Percentiles rank a stretch among this genome's conserved stretches.
Evolutionary conservation across 2,888 invertebrate genomes (phyloP).

Genomic region (Synergus laeviventris): DNA sequence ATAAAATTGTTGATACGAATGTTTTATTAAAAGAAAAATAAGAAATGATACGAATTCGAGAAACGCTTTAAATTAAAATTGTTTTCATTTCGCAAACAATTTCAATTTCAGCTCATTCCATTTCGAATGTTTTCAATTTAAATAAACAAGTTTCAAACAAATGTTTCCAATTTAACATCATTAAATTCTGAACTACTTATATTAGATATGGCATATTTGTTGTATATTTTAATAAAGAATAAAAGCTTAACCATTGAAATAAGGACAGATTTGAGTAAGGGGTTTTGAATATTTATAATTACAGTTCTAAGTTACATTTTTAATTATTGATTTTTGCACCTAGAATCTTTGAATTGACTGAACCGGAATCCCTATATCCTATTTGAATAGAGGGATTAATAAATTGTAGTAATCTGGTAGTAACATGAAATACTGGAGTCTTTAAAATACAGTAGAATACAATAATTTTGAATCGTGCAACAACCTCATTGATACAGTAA

Average conservation of each 20-base stretch:
- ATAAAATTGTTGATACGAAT: neutral
- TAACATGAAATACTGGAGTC: neutral
- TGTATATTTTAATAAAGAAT: too few species aligned
- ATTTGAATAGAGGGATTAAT: neutral
- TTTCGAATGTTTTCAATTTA: too few species aligned
- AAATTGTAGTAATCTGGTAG: neutral
- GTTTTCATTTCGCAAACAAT: too few species aligned
- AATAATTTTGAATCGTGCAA: neutral
- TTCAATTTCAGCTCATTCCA: too few species aligned
- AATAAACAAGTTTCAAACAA: too few species aligned
- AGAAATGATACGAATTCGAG: neutral
- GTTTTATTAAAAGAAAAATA: neutral
- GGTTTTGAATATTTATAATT: neutral
- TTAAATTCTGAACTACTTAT: too few species aligned
- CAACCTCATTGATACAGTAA: conserved; percentile 18
- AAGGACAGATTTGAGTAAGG: neutral
- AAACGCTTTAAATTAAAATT: too few species aligned
- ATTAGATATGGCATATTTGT: too few species aligned
- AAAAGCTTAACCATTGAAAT: too few species aligned
- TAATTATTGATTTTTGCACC: neutral
- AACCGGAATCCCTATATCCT: too few species aligned
- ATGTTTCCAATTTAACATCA: too few species aligned
- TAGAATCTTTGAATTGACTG: neutral
- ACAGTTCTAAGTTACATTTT: neutral
- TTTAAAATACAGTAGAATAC: neutral